These are phyloP conservation scores for Cassiopea xamachana DNA, from an alignment of 30 jellyfish, hydroid and myxozoan species.

Conservation along the genomic window DNA sequence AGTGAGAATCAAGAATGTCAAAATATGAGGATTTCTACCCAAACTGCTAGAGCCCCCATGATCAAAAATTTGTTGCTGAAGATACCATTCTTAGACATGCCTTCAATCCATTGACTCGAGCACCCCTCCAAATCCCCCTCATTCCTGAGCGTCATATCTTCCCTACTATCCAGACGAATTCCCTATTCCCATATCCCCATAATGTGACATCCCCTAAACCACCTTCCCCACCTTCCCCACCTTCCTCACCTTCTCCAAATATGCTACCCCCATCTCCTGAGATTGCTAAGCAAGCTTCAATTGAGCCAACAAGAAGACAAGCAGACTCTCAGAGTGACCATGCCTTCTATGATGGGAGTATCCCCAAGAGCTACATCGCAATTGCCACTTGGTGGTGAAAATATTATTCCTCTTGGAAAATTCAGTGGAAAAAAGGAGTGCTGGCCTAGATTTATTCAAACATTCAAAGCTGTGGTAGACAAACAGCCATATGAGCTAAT, in stretches of 20 bases:
- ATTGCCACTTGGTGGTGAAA: slow-evolving; percentile 31
- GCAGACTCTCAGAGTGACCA: slow-evolving; percentile 12
- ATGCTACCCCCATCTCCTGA: not conserved
- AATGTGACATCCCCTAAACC: too few relatives aligned
- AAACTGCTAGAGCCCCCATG: not conserved
- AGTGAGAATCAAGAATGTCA: not conserved
- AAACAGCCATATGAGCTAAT: slow-evolving; percentile 35
- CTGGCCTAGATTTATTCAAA: slow-evolving; percentile 34
- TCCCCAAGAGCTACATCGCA: not conserved
- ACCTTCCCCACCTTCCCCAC: too few relatives aligned
- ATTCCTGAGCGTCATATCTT: slow-evolving; percentile 29
- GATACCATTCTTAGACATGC: not conserved
- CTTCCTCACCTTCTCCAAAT: too few relatives aligned
- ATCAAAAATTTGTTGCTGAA: not conserved
- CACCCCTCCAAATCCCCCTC: slow-evolving; percentile 18
- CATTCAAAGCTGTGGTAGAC: slow-evolving; percentile 47
- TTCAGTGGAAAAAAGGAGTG: slow-evolving; percentile 26
- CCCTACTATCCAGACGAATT: not conserved
- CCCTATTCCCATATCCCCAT: too few relatives aligned
- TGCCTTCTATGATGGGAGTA: not conserved
- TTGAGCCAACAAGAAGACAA: not conserved
- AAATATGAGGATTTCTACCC: not conserved
- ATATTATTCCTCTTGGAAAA: slow-evolving; percentile 19
- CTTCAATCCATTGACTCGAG: slow-evolving; percentile 13
- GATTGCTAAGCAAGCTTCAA: not conserved